A percentile compares a stretch with the other conserved stretches of the same genome.
These are phyloP conservation scores for Drosophila paracracens DNA, from an alignment of 2,888 invertebrate species.

Conservation along the genomic window DNA sequence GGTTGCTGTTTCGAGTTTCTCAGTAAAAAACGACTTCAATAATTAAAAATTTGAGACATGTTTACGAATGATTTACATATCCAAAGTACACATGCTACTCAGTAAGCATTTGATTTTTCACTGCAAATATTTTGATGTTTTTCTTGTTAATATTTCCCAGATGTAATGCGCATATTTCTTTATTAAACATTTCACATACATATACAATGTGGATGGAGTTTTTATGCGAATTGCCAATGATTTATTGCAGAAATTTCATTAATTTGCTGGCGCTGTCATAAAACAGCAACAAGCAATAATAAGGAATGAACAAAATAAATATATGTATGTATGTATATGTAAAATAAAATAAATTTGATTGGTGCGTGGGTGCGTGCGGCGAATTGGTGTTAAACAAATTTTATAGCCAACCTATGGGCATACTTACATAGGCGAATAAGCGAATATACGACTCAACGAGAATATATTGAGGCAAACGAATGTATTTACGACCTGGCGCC, in stretches of 20 bases:
- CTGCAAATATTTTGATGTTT: neutral
- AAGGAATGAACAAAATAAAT: slow-evolving; percentile 11
- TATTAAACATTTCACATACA: slow-evolving; percentile 44
- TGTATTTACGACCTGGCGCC: slow-evolving; percentile 62
- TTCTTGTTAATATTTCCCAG: slow-evolving; percentile 23
- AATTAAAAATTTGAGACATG: neutral
- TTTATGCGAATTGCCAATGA: slow-evolving; percentile 54
- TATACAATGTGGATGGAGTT: neutral
- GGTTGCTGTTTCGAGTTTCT: neutral
- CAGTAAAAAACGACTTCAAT: neutral
- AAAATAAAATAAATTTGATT: slow-evolving; percentile 74
- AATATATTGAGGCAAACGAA: slow-evolving; percentile 23
- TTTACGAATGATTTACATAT: neutral
- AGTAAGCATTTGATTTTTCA: slow-evolving; percentile 3
- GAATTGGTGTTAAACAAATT: slow-evolving; percentile 72
- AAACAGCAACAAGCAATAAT: slow-evolving; percentile 44
- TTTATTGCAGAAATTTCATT: slow-evolving; percentile 74
- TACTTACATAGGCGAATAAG: slow-evolving; percentile 30
- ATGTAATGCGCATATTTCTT: slow-evolving; percentile 34
- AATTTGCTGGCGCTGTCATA: slow-evolving; percentile 75
- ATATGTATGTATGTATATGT: slow-evolving; percentile 16
- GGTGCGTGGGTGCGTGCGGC: slow-evolving; percentile 45
- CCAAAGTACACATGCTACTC: neutral
- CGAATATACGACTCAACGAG: slow-evolving; percentile 10
- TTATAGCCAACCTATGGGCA: slow-evolving; percentile 70